phyloP scores from a whole-genome alignment of 1,140 invertebrate species.

The Zaprionus inermis region DNA sequence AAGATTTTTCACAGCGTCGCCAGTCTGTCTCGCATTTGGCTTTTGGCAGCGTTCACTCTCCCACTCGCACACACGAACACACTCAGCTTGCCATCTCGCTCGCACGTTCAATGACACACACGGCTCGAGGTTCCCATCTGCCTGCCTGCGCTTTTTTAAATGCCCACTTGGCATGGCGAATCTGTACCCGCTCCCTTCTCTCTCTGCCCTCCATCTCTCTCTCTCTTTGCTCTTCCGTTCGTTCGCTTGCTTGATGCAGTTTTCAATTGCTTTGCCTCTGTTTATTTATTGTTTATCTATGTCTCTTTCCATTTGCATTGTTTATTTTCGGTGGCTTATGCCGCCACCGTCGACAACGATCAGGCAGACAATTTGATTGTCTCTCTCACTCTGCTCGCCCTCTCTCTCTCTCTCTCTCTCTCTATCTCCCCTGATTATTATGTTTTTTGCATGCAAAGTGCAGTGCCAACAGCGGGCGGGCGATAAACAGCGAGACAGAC shows the following conservation, averaged over 20 bases:
- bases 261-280: conserved; percentile 68
- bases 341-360: conserved; percentile 30
- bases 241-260: conserved; percentile 52
- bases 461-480: conserved; percentile 63
- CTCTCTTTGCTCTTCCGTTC: conserved; percentile 34
- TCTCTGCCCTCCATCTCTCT: neutral
- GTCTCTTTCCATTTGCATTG: conserved; percentile 64
- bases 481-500: conserved; percentile 62
- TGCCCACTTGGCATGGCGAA: conserved; percentile 24
- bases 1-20: conserved; percentile 32
- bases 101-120: conserved; percentile 69
- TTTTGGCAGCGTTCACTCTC: conserved; percentile 22
- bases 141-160: conserved; percentile 10
- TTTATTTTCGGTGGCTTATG: conserved; percentile 74
- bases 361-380: conserved; percentile 29
- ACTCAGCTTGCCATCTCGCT: conserved; percentile 22
- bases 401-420: neutral
- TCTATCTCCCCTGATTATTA: conserved; percentile 60
- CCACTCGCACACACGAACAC: neutral
- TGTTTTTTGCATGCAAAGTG: conserved; percentile 81
- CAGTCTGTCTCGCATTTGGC: conserved; percentile 52
- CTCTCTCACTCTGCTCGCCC: conserved; percentile 2
- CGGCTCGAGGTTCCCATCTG: conserved; percentile 15
- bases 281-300: conserved; percentile 67
- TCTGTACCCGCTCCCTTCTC: conserved; percentile 1